These are phyloP conservation scores for Otolemur crassicaudatus DNA, from an alignment of 2,797 vertebrate species.

Conservation along the genomic window DNA sequence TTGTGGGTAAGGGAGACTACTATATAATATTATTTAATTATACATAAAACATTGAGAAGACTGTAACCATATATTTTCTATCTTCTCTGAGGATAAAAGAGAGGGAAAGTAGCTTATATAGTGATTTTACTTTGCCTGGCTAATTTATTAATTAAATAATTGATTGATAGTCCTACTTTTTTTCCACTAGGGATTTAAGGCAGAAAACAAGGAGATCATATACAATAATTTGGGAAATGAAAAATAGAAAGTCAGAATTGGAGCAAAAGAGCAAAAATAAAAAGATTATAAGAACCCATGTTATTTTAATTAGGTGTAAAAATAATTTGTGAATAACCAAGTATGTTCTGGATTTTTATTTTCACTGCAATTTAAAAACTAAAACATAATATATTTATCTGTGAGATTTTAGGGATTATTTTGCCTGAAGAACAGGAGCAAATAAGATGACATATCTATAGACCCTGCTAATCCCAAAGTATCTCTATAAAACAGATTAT, in stretches of 20 bases:
- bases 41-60: background rate
- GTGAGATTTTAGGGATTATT: constrained; percentile 22
- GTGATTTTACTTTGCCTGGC: background rate
- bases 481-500: constrained; percentile 8
- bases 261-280: constrained; percentile 44
- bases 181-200: constrained; percentile 24
- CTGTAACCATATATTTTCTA: background rate
- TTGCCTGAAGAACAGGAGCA: background rate
- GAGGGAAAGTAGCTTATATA: background rate
- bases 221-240: constrained; percentile 24
- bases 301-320: constrained; percentile 36
- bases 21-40: background rate
- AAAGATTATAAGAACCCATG: background rate
- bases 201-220: background rate
- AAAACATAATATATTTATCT: background rate
- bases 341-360: background rate
- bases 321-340: constrained; percentile 28
- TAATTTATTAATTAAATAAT: constrained; percentile 2
- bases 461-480: background rate
- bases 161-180: background rate
- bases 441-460: background rate
- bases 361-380: constrained; percentile 33
- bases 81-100: constrained; percentile 22
- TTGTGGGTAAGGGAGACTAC: background rate
- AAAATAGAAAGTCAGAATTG: constrained; percentile 20